Percentiles rank a stretch among this genome's conserved stretches.
Evolutionary conservation across 2,888 invertebrate species (phyloP).

Genomic region (Hirtodrosophila duncani): DNA sequence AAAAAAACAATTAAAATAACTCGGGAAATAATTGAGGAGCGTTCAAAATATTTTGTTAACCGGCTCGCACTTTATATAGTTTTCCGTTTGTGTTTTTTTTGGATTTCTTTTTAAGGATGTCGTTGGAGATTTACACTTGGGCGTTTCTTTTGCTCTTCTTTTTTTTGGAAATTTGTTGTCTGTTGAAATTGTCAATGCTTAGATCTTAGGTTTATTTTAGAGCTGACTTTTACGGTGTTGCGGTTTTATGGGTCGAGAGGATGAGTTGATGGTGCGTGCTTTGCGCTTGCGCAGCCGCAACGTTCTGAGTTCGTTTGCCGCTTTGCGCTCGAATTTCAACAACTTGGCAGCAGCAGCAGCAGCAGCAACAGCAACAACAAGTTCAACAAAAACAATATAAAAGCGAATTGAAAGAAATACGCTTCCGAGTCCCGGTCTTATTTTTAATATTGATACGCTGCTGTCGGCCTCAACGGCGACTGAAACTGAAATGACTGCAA

Average conservation of each 20-base stretch:
- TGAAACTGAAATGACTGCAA: too few species aligned
- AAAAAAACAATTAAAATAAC: too few species aligned
- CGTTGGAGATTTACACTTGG: too few species aligned
- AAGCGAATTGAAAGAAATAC: conserved; percentile 33
- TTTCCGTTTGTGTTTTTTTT: too few species aligned
- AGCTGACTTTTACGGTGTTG: background rate
- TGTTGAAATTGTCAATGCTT: too few species aligned
- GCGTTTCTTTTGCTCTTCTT: too few species aligned
- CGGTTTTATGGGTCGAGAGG: conserved; percentile 24
- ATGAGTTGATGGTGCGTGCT: conserved; percentile 56
- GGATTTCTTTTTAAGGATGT: too few species aligned
- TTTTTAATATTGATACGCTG: conserved; percentile 47
- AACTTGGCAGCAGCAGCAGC: conserved; percentile 31
- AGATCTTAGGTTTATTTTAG: background rate
- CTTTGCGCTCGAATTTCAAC: conserved; percentile 65
- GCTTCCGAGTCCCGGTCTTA: conserved; percentile 68
- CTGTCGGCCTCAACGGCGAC: conserved; percentile 20
- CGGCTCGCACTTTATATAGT: too few species aligned
- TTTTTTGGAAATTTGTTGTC: too few species aligned
- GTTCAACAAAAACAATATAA: conserved; percentile 12
- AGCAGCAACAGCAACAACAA: conserved; percentile 10
- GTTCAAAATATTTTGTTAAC: too few species aligned
- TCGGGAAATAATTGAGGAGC: too few species aligned
- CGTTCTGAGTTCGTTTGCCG: conserved; percentile 71
- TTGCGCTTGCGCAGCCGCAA: conserved; percentile 72